Evolutionary conservation across 2,888 invertebrate genomes (phyloP), one percentile per base, ranked within the genome.

Genomic region (Asteroscopus sphinx): DNA sequence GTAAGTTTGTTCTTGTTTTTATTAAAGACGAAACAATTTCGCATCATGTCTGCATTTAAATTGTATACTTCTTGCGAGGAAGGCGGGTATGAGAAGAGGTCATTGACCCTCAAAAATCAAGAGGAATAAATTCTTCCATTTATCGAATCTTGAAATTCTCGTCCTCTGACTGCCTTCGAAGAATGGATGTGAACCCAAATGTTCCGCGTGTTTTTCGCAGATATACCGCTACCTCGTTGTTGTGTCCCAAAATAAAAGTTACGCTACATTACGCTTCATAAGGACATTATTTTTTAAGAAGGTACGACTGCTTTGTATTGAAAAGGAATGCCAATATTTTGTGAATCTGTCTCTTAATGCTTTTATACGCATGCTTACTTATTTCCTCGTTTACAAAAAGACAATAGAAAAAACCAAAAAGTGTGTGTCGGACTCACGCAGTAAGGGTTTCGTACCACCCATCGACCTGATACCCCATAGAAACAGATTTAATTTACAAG

Each of bases 181-280:
- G 86, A 89, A 90, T 80, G 84, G 70, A 72, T 79, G 56, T 70
- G 75, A 73, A 65, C 76, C 77, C 68, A 74, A 80, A 79, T 77
- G 65, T 67, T 67, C 63, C 66, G 73, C 77, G 52, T 68, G 75
- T 79, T 83, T 86, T 78, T 61, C 67, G 55, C 62, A 64, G 74
- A 79, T 79, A 76, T 88, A 88, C 90, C 90, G 92, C 85, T 91
- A 89, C 79, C 73, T 83, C 78, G 80, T 77, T 83, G 80, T 78
- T 72, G 59, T 30, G 42, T 67, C 74, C 76, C 76, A 81, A 88
- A 86, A 87, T 88, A 87, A 87, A 87, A 79, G 76, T 87, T 82
- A 81, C 79, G 77, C 76, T 76, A 77, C 69, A 80, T 83, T 82
- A 83, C 59, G 52, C 40, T 59, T 54, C 45, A 60, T 42, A 54